Base-by-base conservation (phyloP, 2,797 vertebrate species). In the Vultur gryphus region DNA sequence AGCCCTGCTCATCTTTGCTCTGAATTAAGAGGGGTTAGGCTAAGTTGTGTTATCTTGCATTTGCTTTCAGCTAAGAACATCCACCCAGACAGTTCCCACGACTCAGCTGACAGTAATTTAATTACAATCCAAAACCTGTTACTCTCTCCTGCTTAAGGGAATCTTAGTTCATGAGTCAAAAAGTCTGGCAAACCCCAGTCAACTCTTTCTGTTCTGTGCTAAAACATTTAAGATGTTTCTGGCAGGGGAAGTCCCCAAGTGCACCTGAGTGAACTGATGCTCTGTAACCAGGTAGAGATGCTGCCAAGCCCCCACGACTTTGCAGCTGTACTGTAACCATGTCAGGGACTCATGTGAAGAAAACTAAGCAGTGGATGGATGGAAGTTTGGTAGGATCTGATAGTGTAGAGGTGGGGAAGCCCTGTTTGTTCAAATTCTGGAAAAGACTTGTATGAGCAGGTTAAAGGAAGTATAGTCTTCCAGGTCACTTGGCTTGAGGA, bases 61-160 rank as follows among this genome's bases (percentile, higher is more conserved):
- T 93, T 91, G 24, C 71, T 92, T 95, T 95, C 75, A 83, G 84
- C 84, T 89, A 89, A 83, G 59, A 83, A n/a, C 75, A 37, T 66
- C 76, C 51, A 52, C 89, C 71, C 85, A 91, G 89, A 72, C 81
- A 51, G 75, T 95, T 96, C 91, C 87, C 96, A 96, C 19, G 7
- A 66, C 89, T 85, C 82, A 87, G 81, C 84, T 91, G 91, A 72
- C 66, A 82, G 59, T 66, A 57, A 44, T 85, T 84, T 76, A 84
- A 91, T 87, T 85, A 19, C 66, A 80, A 20, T 23, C 67, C 81
- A 18, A 59, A 78, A 87, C 78, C 81, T 87, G 80, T 76, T 88
- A 82, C 35, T 57, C 1, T 3, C 41, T 65, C 26, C 49, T 89
- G 48, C 78, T 84, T 84, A 25, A 82, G 62, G 55, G 58, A 88